Base-by-base conservation (phyloP, 2,888 invertebrate species). In the Lottia scabra region DNA sequence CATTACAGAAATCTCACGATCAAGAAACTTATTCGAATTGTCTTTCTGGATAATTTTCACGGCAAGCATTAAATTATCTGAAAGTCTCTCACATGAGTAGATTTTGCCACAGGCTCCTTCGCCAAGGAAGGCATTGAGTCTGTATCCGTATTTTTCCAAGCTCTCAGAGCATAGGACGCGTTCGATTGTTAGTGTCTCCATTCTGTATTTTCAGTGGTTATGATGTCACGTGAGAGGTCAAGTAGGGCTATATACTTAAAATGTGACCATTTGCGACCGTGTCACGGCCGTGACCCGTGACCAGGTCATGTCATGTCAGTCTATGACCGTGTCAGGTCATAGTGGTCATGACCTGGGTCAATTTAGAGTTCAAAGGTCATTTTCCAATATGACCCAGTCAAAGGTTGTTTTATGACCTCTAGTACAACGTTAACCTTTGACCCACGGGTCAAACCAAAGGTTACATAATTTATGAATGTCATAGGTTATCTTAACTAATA, bases 41-140 rank as follows among this genome's bases (percentile, higher is more conserved):
- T 56, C 56, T 19, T 56, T 56, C 19, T 12, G 56, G 5, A 56
- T 56, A 56, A 56, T 56, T n/a, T 56, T 56, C 10, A 56, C 56
- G 19, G 56, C 56, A n/a, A 56, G 56, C 12, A 19, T 56, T 8
- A 23, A 19, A 10, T n/a, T 19, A 56, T 56, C 56, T 8, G 56
- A n/a, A 56, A 56, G n/a, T 23, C 23, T 56, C 56, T 56, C 56
- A 23, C 56, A 56, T 10, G 56, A 56, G 56, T 56, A 56, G 13
- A 56, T 56, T 56, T 56, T 56, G 10, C 56, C 56, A 56, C 56
- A 56, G 56, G 56, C 56, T 56, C 56, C 56, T 56, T 56, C 56
- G 12, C 56, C 56, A n/a, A 56, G 23, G 13, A 10, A 56, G n/a
- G 56, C n/a, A 56, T n/a, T 2, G 19, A 56, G 56, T 56, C 56